Percentiles rank a stretch among this genome's conserved stretches.
Conservation (phyloP, 2,888 invertebrate genomes). For the Chouioia cunea region DNA sequence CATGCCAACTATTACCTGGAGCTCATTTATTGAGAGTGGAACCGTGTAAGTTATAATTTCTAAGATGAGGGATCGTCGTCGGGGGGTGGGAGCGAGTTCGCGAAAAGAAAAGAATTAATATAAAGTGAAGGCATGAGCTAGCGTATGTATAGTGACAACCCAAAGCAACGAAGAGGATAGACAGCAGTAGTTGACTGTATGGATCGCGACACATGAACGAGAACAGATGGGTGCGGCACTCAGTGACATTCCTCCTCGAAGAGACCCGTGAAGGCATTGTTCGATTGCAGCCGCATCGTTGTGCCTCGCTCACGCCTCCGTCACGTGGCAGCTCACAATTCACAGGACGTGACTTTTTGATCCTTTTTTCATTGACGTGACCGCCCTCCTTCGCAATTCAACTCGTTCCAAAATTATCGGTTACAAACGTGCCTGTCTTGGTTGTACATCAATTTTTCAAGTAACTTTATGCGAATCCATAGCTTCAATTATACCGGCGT, state of each 20-base stretch:
- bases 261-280: conserved; percentile 66
- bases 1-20: too few relatives aligned
- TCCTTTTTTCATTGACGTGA: conserved; percentile 42
- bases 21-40: too few relatives aligned
- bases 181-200: too few relatives aligned
- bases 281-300: conserved; percentile 61
- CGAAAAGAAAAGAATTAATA: conserved; percentile 18
- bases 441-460: conserved; percentile 8
- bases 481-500: neutral
- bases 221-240: conserved; percentile 66
- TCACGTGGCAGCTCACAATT: conserved; percentile 66
- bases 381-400: conserved; percentile 12
- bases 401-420: neutral
- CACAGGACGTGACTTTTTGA: conserved; percentile 65
- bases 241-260: conserved; percentile 66
- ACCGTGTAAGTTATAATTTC: conserved; percentile 16
- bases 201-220: too few relatives aligned
- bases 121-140: too few relatives aligned
- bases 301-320: conserved; percentile 68
- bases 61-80: neutral
- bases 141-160: too few relatives aligned
- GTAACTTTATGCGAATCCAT: conserved; percentile 1
- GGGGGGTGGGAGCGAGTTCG: conserved; percentile 8
- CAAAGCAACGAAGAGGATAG: too few relatives aligned
- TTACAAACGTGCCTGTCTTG: too few relatives aligned